Conservation (phyloP, 1,140 invertebrate species). For the Ridgeia piscesae region DNA sequence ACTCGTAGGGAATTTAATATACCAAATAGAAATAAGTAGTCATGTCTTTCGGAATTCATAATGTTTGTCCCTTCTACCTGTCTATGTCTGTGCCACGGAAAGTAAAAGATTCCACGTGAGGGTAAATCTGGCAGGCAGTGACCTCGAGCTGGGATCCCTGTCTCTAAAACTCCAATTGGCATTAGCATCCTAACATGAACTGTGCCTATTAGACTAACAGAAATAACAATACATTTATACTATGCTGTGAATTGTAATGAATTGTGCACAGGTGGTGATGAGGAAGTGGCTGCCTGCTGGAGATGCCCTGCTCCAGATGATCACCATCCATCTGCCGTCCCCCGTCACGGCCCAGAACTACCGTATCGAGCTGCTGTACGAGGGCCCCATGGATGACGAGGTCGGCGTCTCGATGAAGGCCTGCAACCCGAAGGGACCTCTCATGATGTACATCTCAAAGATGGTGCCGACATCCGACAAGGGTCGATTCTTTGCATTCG, state of each 20-base stretch:
- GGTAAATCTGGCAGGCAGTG: too few species aligned
- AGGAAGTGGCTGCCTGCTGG: constrained; percentile 98
- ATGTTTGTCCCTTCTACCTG: too few species aligned
- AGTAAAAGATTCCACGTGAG: too few species aligned
- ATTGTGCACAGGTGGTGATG: constrained; percentile 75
- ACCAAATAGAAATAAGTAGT: too few species aligned
- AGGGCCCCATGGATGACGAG: constrained; percentile 88
- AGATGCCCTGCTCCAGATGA: constrained; percentile 99
- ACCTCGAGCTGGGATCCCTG: too few species aligned
- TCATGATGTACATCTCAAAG: constrained; percentile 99
- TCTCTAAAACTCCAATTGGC: too few species aligned
- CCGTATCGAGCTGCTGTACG: constrained; percentile 97
- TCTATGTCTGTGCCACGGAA: background rate
- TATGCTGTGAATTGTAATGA: background rate
- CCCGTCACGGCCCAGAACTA: constrained; percentile 98
- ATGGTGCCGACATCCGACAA: constrained; percentile 99
- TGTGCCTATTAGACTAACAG: background rate
- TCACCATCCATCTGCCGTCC: constrained; percentile 98
- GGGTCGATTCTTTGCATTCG: constrained; percentile 99
- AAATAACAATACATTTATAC: background rate
- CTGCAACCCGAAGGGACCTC: constrained; percentile 92
- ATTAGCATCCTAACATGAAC: background rate
- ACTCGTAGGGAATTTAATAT: too few species aligned
- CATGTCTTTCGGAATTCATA: too few species aligned
- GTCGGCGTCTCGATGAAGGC: constrained; percentile 82